Conservation (phyloP, 2,113 vertebrate genomes). For the Bos indicus region DNA sequence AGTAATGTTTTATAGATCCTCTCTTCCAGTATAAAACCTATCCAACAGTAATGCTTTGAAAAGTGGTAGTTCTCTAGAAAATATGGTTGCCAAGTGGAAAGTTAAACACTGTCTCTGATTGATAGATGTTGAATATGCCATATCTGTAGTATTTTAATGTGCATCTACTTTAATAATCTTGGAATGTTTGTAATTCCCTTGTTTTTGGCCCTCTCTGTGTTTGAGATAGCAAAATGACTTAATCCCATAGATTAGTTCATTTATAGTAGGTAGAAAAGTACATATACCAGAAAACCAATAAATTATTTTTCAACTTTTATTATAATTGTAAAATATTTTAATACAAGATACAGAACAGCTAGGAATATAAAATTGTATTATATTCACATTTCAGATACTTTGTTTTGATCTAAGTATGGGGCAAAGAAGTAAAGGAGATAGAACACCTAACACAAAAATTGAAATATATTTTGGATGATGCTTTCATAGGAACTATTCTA, state of each 20-base stretch:
- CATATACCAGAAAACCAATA: not conserved
- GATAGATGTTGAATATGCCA: not conserved
- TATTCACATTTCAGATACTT: slow-evolving; percentile 43
- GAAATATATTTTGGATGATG: slow-evolving; percentile 64
- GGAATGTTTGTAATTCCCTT: not conserved
- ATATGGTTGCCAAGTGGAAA: not conserved
- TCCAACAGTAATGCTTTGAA: slow-evolving; percentile 33
- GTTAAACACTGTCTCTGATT: not conserved
- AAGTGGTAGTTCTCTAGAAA: not conserved
- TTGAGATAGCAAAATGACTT: not conserved
- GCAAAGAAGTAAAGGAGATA: slow-evolving; percentile 50
- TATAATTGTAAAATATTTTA: slow-evolving; percentile 47
- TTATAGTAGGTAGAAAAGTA: slow-evolving; percentile 23
- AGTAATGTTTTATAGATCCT: not conserved
- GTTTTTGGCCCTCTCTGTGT: not conserved
- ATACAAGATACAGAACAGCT: slow-evolving; percentile 42
- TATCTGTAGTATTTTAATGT: not conserved
- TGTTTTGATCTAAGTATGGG: slow-evolving; percentile 50
- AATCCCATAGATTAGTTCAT: not conserved
- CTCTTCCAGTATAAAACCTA: not conserved
- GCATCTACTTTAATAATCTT: not conserved
- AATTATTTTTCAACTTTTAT: slow-evolving; percentile 26
- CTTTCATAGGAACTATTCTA: slow-evolving; percentile 73
- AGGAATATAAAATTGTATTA: slow-evolving; percentile 59
- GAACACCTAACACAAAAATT: slow-evolving; percentile 69